Conservation (phyloP, 2,888 invertebrate genomes). For the Scaptomyza caliginosa region DNA sequence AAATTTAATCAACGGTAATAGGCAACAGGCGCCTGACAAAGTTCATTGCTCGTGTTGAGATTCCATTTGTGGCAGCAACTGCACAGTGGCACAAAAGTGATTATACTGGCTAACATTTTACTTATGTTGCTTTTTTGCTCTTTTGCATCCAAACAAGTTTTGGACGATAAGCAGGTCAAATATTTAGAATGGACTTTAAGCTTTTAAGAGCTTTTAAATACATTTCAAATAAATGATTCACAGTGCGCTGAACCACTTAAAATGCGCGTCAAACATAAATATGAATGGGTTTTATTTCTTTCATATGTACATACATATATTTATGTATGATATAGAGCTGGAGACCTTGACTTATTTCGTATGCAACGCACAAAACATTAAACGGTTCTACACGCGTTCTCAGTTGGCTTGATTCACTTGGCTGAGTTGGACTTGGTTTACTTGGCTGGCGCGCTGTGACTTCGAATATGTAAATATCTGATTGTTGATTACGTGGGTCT, state of each 20-base stretch:
- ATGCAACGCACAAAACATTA: slow-evolving; percentile 60
- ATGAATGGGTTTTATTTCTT: slow-evolving; percentile 25
- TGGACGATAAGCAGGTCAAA: no score
- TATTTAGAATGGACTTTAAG: no score
- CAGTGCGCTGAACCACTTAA: slow-evolving; percentile 8
- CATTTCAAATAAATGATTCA: neutral
- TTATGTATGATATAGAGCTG: slow-evolving; percentile 5
- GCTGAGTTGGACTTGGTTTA: slow-evolving; percentile 14
- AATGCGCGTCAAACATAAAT: slow-evolving; percentile 26
- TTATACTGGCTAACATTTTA: neutral
- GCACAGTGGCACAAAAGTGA: slow-evolving; percentile 32
- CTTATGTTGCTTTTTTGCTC: no score
- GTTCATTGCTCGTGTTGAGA: slow-evolving; percentile 59
- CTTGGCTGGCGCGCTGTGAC: slow-evolving; percentile 6
- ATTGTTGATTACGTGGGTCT: slow-evolving; percentile 28
- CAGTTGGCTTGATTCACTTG: slow-evolving; percentile 22
- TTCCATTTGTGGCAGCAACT: slow-evolving; percentile 4
- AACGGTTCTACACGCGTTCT: slow-evolving; percentile 46
- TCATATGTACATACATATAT: neutral
- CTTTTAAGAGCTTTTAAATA: neutral
- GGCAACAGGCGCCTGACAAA: slow-evolving; percentile 51
- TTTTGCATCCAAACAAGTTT: no score
- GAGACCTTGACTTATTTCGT: slow-evolving; percentile 76
- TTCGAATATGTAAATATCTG: slow-evolving; percentile 6
- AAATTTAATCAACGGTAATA: slow-evolving; percentile 4